Base-by-base conservation (phyloP, 2,888 invertebrate species). In the Agriopis aurantiaria region DNA sequence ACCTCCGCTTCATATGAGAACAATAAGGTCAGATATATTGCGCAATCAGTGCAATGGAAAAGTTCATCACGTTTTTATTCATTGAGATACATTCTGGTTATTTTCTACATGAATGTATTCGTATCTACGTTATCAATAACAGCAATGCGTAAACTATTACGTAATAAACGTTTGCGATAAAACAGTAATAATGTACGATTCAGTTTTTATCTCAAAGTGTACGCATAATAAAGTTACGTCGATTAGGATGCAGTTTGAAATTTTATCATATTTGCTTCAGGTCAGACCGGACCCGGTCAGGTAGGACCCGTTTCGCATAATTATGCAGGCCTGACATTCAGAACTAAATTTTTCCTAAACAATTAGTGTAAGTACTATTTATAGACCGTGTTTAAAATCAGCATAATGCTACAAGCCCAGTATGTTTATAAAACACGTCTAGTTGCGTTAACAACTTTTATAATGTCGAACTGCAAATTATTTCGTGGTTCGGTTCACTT, bases 21-120 rank as follows among this genome's bases (percentile, higher is more conserved):
- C 12, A 12, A 57, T 57, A 57, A 58, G 33, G 14, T 65, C 45
- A 40, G 45, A 45, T 51, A 33, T 58, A 51, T 65, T 59, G 23
- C 65, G 45, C 45, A 58, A 65, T 14, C 43, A 57, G 14, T 57
- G 56, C 43, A 57, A 17, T 57, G 17, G 14, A 8, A 56, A 43
- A 8, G 8, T 43, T 43, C 43, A 17, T 43, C 43, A 14, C 43
- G 56, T 57, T 17, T 55, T 43, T 55, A 55, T 11, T 51, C 14
- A 57, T 12, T 55, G 11, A 14, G 33, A 41, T 11, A 11, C 10
- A 51, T 23, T 23, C 17, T 11, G 5, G 9, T 52, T 23, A 52
- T 23, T 23, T 52, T 52, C 23, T 52, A 11, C 11, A 23, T 11
- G 23, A 12, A 9, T 51, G 48, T 11, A 33, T 33, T 33, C 33